phyloP scores from a whole-genome alignment of 2,797 vertebrate species.

The Poeciliopsis infans region DNA sequence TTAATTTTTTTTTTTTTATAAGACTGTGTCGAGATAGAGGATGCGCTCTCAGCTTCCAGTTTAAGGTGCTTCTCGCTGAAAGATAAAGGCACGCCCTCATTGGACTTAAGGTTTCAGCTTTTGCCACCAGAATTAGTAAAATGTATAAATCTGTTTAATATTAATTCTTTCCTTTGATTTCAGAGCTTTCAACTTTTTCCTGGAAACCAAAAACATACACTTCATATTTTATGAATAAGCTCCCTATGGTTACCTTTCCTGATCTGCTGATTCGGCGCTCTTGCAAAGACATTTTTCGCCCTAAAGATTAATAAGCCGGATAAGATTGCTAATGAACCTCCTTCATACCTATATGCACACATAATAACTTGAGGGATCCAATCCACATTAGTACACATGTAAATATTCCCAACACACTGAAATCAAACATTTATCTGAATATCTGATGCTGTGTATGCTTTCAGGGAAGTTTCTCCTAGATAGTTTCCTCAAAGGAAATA shows the following conservation, averaged over 20 bases:
- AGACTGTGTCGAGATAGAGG: background rate
- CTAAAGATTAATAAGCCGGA: slow-evolving; percentile 55
- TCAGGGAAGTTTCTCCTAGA: slow-evolving; percentile 35
- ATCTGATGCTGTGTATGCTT: slow-evolving; percentile 46
- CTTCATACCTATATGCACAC: slow-evolving; percentile 68
- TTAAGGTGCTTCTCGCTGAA: background rate
- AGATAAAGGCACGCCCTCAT: background rate
- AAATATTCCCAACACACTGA: slow-evolving; percentile 56
- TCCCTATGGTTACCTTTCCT: slow-evolving; percentile 52
- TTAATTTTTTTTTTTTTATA: background rate
- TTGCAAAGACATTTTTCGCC: slow-evolving; percentile 67
- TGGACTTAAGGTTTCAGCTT: background rate
- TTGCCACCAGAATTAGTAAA: background rate
- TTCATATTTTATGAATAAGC: slow-evolving; percentile 68
- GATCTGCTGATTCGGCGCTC: slow-evolving; percentile 61
- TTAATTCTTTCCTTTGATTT: slow-evolving; percentile 8
- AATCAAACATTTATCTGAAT: slow-evolving; percentile 64
- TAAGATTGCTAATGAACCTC: slow-evolving; percentile 75
- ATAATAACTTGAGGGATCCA: slow-evolving; percentile 68
- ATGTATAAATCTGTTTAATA: slow-evolving; percentile 18
- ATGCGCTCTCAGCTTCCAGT: background rate
- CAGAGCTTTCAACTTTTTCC: slow-evolving; percentile 7
- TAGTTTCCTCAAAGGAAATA: slow-evolving; percentile 2
- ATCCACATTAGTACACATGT: slow-evolving; percentile 48
- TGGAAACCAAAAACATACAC: slow-evolving; percentile 29